Conservation (phyloP, 2,888 invertebrate genomes). For the Drosophila mercatorum region DNA sequence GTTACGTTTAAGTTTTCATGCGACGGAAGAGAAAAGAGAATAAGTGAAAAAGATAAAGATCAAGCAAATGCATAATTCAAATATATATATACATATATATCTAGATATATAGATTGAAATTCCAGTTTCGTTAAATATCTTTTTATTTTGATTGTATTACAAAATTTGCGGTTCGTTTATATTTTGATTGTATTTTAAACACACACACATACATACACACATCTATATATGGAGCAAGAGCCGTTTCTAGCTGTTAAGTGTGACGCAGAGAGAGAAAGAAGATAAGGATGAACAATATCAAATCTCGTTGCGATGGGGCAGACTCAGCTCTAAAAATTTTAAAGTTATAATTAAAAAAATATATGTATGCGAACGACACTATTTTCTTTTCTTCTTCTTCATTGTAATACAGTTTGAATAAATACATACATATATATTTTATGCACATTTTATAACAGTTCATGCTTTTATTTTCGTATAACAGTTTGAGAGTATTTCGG, state of each 20-base stretch:
- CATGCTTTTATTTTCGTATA: no score
- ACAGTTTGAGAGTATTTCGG: constrained; percentile 28
- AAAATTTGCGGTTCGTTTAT: constrained; percentile 19
- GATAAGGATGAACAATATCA: background rate
- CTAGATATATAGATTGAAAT: constrained; percentile 13
- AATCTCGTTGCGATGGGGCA: constrained; percentile 16
- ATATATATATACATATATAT: background rate
- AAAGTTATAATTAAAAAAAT: constrained; percentile 24
- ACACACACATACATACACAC: background rate
- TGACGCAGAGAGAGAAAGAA: background rate
- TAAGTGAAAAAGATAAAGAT: background rate
- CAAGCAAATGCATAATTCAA: constrained; percentile 1
- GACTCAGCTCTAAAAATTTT: constrained; percentile 38
- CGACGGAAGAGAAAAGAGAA: constrained; percentile 9
- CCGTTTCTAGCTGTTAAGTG: constrained; percentile 31
- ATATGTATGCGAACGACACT: constrained; percentile 16
- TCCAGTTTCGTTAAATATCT: constrained; percentile 21
- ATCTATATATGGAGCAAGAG: constrained; percentile 3
- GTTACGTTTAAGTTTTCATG: constrained; percentile 35
- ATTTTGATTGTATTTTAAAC: constrained; percentile 20
- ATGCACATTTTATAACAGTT: constrained; percentile 47
- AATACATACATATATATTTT: constrained; percentile 46
- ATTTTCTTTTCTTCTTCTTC: constrained; percentile 3
- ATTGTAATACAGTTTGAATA: constrained; percentile 48
- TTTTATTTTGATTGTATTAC: constrained; percentile 21